Percentiles rank a stretch among this genome's conserved stretches.
These are phyloP conservation scores for Drosophila pallidifrons DNA, from an alignment of 1,140 invertebrate genomes.

Conservation along the genomic window DNA sequence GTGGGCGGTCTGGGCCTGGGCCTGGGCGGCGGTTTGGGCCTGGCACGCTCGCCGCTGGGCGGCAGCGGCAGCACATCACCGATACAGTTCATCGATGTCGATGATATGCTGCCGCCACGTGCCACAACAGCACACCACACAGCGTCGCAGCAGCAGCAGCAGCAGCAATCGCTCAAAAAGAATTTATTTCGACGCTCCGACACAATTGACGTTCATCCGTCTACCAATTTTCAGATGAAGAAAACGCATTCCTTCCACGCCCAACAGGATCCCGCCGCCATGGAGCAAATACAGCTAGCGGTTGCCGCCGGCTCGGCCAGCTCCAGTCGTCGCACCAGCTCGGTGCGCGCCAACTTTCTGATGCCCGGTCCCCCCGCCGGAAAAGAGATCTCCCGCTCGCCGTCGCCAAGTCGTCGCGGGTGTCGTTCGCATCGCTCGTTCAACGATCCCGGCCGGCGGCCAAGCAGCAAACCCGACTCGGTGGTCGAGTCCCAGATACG, in stretches of 20 bases:
- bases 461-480: slow-evolving; percentile 73
- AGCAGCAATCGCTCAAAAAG: slow-evolving; percentile 69
- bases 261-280: slow-evolving; percentile 79
- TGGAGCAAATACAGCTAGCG: slow-evolving; percentile 76
- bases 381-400: slow-evolving; percentile 80
- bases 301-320: slow-evolving; percentile 67
- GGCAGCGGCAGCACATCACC: slow-evolving; percentile 78
- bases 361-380: slow-evolving; percentile 71
- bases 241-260: slow-evolving; percentile 85
- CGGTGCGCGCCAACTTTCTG: slow-evolving; percentile 79
- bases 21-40: slow-evolving; percentile 47
- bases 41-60: slow-evolving; percentile 62
- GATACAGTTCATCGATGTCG: slow-evolving; percentile 83
- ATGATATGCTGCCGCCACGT: slow-evolving; percentile 79
- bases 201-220: slow-evolving; percentile 84
- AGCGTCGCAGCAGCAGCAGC: slow-evolving; percentile 28
- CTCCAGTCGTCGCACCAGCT: slow-evolving; percentile 81
- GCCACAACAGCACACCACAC: slow-evolving; percentile 16
- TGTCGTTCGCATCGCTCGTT: slow-evolving; percentile 83
- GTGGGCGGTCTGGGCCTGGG: slow-evolving; percentile 73
- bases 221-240: slow-evolving; percentile 85
- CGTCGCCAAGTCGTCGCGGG: slow-evolving; percentile 77
- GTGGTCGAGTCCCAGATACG: slow-evolving; percentile 78
- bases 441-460: slow-evolving; percentile 72
- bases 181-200: slow-evolving; percentile 82